Evolutionary conservation across 2,113 vertebrate species (phyloP).

Genomic region (Cavia aperea): DNA sequence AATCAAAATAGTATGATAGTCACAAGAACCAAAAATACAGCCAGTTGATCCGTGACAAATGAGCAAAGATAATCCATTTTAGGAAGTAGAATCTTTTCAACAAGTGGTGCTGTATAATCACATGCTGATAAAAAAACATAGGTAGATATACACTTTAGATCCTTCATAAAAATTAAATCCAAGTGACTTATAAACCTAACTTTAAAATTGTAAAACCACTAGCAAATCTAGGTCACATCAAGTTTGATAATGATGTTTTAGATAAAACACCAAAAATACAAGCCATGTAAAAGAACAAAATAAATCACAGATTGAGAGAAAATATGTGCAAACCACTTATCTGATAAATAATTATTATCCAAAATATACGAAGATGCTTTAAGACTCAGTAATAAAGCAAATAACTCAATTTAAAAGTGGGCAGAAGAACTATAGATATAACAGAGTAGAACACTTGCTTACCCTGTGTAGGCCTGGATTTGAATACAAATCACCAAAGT

Average conservation of each 20-base stretch:
- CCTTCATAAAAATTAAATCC: background rate
- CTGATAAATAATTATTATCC: background rate
- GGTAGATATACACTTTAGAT: background rate
- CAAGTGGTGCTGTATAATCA: background rate
- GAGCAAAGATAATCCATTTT: background rate
- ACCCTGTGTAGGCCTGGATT: no score
- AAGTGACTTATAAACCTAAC: background rate
- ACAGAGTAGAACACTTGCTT: background rate
- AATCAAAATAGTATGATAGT: background rate
- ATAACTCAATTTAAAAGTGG: background rate
- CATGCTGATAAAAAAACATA: background rate
- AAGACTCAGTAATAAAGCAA: background rate
- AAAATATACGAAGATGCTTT: background rate
- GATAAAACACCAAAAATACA: background rate
- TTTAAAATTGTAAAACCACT: constrained; percentile 9
- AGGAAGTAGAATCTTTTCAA: background rate
- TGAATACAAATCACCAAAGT: background rate
- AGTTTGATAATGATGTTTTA: background rate
- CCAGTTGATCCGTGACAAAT: background rate
- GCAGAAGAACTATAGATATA: background rate
- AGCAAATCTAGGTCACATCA: background rate
- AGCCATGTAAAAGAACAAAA: background rate
- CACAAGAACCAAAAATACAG: background rate
- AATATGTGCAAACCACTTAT: background rate
- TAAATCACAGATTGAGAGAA: background rate